These are phyloP conservation scores for Drosophila ogumai DNA, from an alignment of 1,140 invertebrate species.

Conservation along the genomic window DNA sequence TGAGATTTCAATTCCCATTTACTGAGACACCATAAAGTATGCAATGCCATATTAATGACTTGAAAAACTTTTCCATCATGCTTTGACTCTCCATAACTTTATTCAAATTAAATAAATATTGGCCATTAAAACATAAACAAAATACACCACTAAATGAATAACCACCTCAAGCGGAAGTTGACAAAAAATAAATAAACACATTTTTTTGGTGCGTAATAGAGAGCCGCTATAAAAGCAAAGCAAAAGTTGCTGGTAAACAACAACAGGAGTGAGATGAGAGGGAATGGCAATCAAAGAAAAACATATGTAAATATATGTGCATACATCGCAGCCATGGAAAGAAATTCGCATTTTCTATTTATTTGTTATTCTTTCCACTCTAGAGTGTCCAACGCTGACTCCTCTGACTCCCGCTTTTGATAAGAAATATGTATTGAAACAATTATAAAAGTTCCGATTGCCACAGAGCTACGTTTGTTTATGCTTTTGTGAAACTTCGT, in stretches of 20 bases:
- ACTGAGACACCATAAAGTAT: neutral
- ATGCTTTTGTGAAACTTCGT: conserved; percentile 32
- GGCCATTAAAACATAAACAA: conserved; percentile 2
- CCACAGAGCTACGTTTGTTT: conserved; percentile 31
- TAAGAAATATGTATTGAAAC: conserved; percentile 31
- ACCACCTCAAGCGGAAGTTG: conserved; percentile 69
- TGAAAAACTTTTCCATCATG: neutral
- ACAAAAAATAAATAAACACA: conserved; percentile 53
- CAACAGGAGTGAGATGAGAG: conserved; percentile 7
- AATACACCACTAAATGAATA: conserved; percentile 43
- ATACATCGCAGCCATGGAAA: conserved; percentile 9
- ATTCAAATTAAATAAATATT: conserved; percentile 8
- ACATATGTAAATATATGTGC: conserved; percentile 51
- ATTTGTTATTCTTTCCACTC: conserved; percentile 23
- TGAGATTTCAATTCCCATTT: neutral
- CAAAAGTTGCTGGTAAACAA: conserved; percentile 49
- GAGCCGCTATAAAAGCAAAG: conserved; percentile 51
- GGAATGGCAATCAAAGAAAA: conserved; percentile 36
- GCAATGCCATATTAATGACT: conserved; percentile 1
- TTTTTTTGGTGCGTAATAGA: conserved; percentile 58
- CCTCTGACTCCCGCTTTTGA: conserved; percentile 10
- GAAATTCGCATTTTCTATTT: conserved; percentile 43
- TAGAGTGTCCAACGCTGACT: neutral
- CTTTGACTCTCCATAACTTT: neutral
- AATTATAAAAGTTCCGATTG: conserved; percentile 48